A percentile compares a stretch with the other conserved stretches of the same genome.
Evolutionary conservation across 2,888 invertebrate genomes (phyloP).

Genomic region (Eugnorisma glareosa): DNA sequence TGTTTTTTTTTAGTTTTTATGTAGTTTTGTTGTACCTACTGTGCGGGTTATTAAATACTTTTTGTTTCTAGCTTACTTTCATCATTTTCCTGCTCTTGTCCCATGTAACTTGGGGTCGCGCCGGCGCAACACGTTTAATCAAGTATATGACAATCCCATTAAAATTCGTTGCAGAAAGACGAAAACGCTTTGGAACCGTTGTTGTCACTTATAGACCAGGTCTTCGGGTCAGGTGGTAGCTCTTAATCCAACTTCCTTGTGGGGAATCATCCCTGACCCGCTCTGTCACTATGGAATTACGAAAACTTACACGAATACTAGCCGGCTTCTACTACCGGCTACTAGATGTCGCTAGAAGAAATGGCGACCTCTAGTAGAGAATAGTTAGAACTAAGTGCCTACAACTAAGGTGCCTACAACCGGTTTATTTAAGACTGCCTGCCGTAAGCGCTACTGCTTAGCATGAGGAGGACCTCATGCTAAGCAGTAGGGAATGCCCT

Average conservation of each 20-base stretch:
- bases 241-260: too few species aligned
- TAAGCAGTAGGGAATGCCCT: too few species aligned
- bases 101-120: neutral
- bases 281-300: neutral
- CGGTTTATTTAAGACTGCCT: neutral
- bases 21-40: too few species aligned
- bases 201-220: neutral
- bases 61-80: too few species aligned
- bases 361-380: constrained; percentile 1
- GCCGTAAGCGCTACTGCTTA: neutral
- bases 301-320: neutral
- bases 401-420: too few species aligned
- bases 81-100: too few species aligned
- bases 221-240: neutral
- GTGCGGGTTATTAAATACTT: too few species aligned
- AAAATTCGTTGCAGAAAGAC: neutral
- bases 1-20: too few species aligned
- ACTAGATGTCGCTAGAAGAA: constrained; percentile 8
- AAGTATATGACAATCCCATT: neutral
- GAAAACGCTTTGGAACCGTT: neutral
- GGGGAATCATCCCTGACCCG: too few species aligned
- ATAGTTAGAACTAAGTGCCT: constrained; percentile 2
- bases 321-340: too few species aligned
- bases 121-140: neutral
- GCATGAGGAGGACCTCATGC: too few species aligned